Conservation (phyloP, 2,888 invertebrate genomes). For the Eupithecia centaureata region DNA sequence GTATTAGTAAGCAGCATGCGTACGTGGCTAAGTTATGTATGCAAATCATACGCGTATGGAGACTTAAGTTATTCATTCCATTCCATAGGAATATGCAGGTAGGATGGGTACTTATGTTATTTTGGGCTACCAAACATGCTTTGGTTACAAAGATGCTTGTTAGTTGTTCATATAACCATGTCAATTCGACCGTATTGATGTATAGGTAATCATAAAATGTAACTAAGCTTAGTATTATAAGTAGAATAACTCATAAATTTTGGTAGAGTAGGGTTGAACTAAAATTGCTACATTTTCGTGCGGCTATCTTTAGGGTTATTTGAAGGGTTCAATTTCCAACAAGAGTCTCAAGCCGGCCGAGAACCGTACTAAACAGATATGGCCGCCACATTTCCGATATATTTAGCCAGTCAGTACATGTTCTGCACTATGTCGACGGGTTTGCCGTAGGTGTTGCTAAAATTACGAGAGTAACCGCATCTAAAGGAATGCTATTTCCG, state of each 20-base stretch:
- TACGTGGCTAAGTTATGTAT: constrained; percentile 58
- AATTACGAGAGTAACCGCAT: constrained; percentile 21
- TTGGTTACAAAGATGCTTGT: constrained; percentile 21
- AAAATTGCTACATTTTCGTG: not conserved
- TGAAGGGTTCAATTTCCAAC: constrained; percentile 14
- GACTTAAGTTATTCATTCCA: constrained; percentile 53
- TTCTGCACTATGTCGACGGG: constrained; percentile 28
- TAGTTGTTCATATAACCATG: constrained; percentile 5
- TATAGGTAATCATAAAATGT: not conserved
- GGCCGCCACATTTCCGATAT: constrained; percentile 51
- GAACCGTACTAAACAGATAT: constrained; percentile 48
- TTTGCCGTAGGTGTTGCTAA: constrained; percentile 33
- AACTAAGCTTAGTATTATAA: not conserved
- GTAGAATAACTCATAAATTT: not conserved
- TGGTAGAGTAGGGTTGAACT: constrained; percentile 5
- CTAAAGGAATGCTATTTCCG: constrained; percentile 15
- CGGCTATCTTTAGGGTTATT: constrained; percentile 23
- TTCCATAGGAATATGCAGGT: constrained; percentile 19
- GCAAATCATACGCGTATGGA: constrained; percentile 60
- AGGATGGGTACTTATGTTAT: constrained; percentile 21
- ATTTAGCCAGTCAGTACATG: constrained; percentile 46
- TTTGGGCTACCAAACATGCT: constrained; percentile 27
- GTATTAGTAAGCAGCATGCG: constrained; percentile 54
- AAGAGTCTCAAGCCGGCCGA: constrained; percentile 39
- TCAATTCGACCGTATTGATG: not conserved